Evolutionary conservation across 2,797 vertebrate genomes (phyloP), one percentile per base, ranked within the genome.

Genomic region (Hephaestus fuliginosus): DNA sequence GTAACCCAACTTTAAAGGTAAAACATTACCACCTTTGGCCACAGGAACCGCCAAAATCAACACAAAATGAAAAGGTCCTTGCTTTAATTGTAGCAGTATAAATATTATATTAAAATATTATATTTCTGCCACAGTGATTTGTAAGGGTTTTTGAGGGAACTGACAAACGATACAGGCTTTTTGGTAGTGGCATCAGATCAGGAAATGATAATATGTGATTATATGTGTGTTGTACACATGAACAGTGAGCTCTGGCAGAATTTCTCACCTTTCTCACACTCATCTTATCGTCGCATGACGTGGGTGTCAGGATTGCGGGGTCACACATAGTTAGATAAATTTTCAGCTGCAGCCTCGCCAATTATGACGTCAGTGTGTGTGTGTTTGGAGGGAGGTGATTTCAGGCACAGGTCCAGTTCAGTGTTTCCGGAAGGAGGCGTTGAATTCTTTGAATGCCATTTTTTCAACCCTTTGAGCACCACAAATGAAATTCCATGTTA

Each of bases 401-500:
- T 55, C 55, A 70, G 25, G 25, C 25, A 2, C 25, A 25, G 57
- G 36, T 1, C 22, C 53, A 55, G 7, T 53, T n/a, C 9, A 39
- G 18, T 36, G 25, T 68, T 33, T 41, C 10, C 65, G 22, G 46
- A 17, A 41, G 33, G 20, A 60, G 28, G 39, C 13, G 14, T 39
- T 49, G 30, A 51, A 55, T 56, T 67, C n/a, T 56, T 52, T 10
- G 4, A 43, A 28, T 15, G 14, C 3, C 13, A 8, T 64, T 61
- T 20, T 33, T 74, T 55, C 4, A 6, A 22, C 14, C 17, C 43
- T 71, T 67, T 41, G 30, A 74, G 39, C 43, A 2, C 51, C 43
- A 48, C 46, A 70, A 70, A 68, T 48, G 6, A 76, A 25, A 39
- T 76, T 12, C 20, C 2, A 8, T 46, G 22, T 56, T 51, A 8